Base-by-base conservation (phyloP, 2,888 invertebrate species). In the Cybosia mesomella region DNA sequence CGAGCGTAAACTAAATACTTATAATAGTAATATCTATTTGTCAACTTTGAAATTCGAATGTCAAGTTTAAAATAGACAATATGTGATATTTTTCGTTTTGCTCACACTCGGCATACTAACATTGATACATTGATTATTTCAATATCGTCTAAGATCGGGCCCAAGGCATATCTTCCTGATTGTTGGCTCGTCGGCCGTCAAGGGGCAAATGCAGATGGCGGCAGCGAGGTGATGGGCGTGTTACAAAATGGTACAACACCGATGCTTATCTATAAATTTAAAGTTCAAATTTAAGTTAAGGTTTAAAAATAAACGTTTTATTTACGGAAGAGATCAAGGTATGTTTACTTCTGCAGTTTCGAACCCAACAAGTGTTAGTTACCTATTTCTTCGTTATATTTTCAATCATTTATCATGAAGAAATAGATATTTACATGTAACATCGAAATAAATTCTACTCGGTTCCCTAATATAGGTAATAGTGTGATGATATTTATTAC, bases 1-100 rank as follows among this genome's bases (percentile, higher is more conserved):
- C 61, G 2, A 61, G 24, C 43, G n/a, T 43, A 61, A 28, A 28
- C 49, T n/a, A 43, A 61, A 43, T 28, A 43, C 22, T 39, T n/a
- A 9, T n/a, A 49, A 24, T 13, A 28, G 28, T 18, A 61, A 24
- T 2, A 28, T 61, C 55, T 55, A 55, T 55, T 55, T 4, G 22
- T 11, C 22, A 54, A 22, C 1, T 21, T n/a, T 53, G 21, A 21
- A 21, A 53, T 21, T 53, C 22, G 54, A 10, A 8, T 2, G 10
- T 53, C 15, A 53, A 5, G 1, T n/a, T n/a, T n/a, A n/a, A n/a
- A 22, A 22, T 22, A 55, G 24, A 22, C 11, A 24, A 55, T 55
- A 55, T 21, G 9, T 54, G 21, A 22, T 55, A 54, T 54, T 55
- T 54, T 55, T 24, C 24, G 21, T 55, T 24, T 22, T 5, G 55